Base-by-base conservation (phyloP, 1,140 invertebrate genomes). In the Nasonia giraulti region DNA sequence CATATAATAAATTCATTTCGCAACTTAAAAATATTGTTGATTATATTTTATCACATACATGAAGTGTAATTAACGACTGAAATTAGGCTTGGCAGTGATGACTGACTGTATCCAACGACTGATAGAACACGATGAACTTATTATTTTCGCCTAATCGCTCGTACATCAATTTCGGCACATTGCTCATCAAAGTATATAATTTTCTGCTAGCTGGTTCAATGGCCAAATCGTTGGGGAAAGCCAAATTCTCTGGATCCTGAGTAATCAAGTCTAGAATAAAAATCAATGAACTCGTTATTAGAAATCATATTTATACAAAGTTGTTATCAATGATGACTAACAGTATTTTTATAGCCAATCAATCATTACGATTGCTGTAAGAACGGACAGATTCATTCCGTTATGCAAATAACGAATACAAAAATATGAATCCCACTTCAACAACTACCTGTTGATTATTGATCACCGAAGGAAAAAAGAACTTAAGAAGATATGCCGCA, bases 111-210 rank as follows among this genome's bases (percentile, higher is more conserved):
- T 86, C 85, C 50, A 86, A 78, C 1, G 31, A 31, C 10, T 86
- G 76, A 23, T 17, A 27, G 50, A 23, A 80, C 2, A 86, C 69
- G 20, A 44, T 74, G 37, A 66, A 86, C 68, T 74, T 83, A 50
- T 86, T 86, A 31, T 80, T 31, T 8, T 68, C 75, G 2, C 95
- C 93, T 27, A 96, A 92, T n/a, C 90, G 88, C 78, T 92, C 93
- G 90, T 95, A 95, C 23, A 95, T 88, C 88, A 95, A 96, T 44
- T 92, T 93, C 0, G 95, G 95, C 88, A 96, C 91, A 88, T 94
- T 95, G 86, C 96, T 95, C 1, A 95, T 95, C 1, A 96, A 89
- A n/a, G 96, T 92, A 93, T 95, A 96, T 6, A 97, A 84, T 69
- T 93, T 94, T 50, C 93, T 87, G 17, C 73, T 81, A 1, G 82